Percentiles rank a stretch among this genome's conserved stretches.
These are phyloP conservation scores for Buathra laborator DNA, from an alignment of 2,888 invertebrate genomes.

Conservation along the genomic window DNA sequence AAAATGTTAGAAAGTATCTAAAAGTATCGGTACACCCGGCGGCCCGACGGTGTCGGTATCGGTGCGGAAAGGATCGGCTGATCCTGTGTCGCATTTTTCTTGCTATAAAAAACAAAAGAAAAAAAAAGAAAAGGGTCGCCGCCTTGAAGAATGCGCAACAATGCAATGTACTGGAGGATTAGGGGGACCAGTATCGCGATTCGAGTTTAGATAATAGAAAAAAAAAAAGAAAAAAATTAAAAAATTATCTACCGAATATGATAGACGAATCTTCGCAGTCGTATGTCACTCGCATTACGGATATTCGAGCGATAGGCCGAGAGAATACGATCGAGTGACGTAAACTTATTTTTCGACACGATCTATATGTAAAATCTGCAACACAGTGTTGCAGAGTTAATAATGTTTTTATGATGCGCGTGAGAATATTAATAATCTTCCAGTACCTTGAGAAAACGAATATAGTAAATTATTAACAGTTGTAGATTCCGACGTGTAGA, in stretches of 20 bases:
- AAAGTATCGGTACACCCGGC: background rate
- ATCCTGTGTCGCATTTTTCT: constrained; percentile 14
- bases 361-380: constrained; percentile 49
- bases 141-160: constrained; percentile 36
- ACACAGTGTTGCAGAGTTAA: background rate
- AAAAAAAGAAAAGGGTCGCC: constrained; percentile 31
- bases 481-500: background rate
- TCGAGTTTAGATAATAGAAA: constrained; percentile 59
- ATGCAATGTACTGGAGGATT: constrained; percentile 44
- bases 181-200: constrained; percentile 65
- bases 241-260: constrained; percentile 11
- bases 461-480: constrained; percentile 48
- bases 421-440: constrained; percentile 48
- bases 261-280: constrained; percentile 33
- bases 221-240: background rate
- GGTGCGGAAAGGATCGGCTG: background rate
- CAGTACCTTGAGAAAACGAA: constrained; percentile 44
- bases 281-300: background rate
- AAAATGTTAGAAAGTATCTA: background rate
- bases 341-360: constrained; percentile 56
- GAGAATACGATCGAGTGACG: constrained; percentile 22
- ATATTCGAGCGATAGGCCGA: background rate
- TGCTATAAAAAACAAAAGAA: background rate
- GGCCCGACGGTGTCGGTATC: no score
- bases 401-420: constrained; percentile 31